Conservation (phyloP, 2,888 invertebrate genomes). For the Baronia brevicornis region DNA sequence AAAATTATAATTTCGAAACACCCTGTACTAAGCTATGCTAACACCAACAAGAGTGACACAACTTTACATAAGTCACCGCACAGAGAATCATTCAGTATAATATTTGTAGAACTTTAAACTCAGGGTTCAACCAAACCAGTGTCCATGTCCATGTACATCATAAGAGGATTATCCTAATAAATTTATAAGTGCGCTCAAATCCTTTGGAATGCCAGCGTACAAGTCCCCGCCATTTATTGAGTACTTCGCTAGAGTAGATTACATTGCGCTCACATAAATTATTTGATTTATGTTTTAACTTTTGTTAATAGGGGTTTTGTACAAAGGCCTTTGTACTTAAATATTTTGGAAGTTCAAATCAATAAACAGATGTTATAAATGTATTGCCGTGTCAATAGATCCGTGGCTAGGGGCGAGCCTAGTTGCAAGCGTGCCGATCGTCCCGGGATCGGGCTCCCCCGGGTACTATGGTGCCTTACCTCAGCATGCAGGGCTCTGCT, state of each 20-base stretch:
- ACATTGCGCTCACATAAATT: conserved; percentile 10
- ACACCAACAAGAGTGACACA: conserved; percentile 5
- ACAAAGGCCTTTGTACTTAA: too few species aligned
- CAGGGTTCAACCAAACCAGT: conserved; percentile 29
- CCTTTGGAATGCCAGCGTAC: conserved; percentile 30
- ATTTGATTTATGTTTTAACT: conserved; percentile 10
- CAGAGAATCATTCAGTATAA: conserved; percentile 29
- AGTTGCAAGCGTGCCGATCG: too few species aligned
- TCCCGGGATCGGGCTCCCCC: too few species aligned
- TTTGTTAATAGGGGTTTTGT: conserved; percentile 10
- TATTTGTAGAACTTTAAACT: conserved; percentile 22
- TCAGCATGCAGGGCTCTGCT: too few species aligned
- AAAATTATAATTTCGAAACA: conserved; percentile 13
- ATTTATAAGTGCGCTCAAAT: conserved; percentile 51
- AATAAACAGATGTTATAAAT: too few species aligned
- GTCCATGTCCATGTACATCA: conserved; percentile 26
- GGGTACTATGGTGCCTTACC: too few species aligned
- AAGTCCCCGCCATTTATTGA: conserved; percentile 27
- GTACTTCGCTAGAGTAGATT: conserved; percentile 23
- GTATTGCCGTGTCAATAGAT: too few species aligned
- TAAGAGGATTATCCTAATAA: conserved; percentile 66
- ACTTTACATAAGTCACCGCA: conserved; percentile 11
- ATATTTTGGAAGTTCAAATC: too few species aligned
- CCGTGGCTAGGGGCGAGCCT: too few species aligned
- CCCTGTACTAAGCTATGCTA: conserved; percentile 2